phyloP scores from a whole-genome alignment of 92 coral and sea anemone species.

The Phenganax subtilis region DNA sequence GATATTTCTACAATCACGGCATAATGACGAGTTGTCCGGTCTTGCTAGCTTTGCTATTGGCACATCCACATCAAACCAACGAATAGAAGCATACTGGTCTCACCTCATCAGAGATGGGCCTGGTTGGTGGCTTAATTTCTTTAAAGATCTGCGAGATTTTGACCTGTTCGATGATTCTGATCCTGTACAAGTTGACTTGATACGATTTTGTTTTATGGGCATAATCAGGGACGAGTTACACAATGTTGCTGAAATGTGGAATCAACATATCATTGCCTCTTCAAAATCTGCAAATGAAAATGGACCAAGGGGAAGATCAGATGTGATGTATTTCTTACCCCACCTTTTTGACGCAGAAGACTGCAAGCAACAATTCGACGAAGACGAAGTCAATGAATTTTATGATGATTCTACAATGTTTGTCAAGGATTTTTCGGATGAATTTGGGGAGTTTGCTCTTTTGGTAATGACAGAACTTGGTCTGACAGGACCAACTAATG shows the following conservation, averaged over 20 bases:
- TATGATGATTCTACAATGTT: constrained; percentile 37
- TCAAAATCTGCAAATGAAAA: constrained; percentile 1
- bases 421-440: constrained; percentile 24
- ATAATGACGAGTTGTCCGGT: constrained; percentile 36
- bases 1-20: constrained; percentile 42
- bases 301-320: constrained; percentile 15
- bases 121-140: constrained; percentile 34
- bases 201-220: constrained; percentile 21
- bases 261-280: constrained; percentile 18
- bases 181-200: constrained; percentile 12
- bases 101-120: constrained; percentile 31
- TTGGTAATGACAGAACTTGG: constrained; percentile 12
- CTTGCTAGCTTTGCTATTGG: constrained; percentile 20
- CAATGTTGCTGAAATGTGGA: constrained; percentile 18
- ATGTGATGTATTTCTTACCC: constrained; percentile 8
- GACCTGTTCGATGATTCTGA: constrained; percentile 10
- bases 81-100: constrained; percentile 45
- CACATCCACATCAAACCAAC: constrained; percentile 35
- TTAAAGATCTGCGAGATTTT: constrained; percentile 20
- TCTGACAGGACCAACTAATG: not conserved
- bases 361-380: not conserved
- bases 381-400: constrained; percentile 15
- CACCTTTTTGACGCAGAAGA: constrained; percentile 11
- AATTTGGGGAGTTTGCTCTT: constrained; percentile 32
- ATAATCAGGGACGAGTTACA: constrained; percentile 15